Conservation (phyloP, 1,140 invertebrate genomes). For the Drosophila burlai region DNA sequence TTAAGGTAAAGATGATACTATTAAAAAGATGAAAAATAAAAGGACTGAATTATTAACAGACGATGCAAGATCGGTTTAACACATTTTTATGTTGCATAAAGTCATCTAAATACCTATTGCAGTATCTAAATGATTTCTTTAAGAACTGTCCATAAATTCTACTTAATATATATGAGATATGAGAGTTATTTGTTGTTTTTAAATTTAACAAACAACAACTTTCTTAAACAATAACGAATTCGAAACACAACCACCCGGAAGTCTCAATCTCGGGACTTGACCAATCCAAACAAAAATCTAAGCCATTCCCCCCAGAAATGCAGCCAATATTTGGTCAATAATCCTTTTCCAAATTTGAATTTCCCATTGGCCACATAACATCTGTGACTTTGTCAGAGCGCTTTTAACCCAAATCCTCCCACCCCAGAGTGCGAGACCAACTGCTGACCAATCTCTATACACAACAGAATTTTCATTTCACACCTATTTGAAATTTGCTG, state of each 20-base stretch:
- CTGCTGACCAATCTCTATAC: slow-evolving; percentile 47
- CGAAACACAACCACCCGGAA: background rate
- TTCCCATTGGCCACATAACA: slow-evolving; percentile 50
- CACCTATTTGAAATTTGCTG: slow-evolving; percentile 68
- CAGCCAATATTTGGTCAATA: slow-evolving; percentile 52
- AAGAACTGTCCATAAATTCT: too few relatives aligned
- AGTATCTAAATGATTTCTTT: background rate
- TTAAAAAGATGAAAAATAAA: background rate
- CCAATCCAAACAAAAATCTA: slow-evolving; percentile 24
- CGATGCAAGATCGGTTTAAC: background rate
- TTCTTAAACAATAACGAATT: background rate
- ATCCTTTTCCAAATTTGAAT: slow-evolving; percentile 68
- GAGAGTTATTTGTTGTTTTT: background rate
- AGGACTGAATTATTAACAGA: background rate
- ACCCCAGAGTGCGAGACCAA: slow-evolving; percentile 19
- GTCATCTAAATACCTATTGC: background rate
- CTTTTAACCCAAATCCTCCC: slow-evolving; percentile 20
- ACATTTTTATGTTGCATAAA: background rate
- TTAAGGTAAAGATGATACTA: background rate
- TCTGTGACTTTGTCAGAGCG: slow-evolving; percentile 48
- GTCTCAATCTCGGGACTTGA: slow-evolving; percentile 1
- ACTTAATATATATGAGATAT: too few relatives aligned
- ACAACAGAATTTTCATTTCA: slow-evolving; percentile 54
- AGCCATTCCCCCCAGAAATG: background rate
- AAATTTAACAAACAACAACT: background rate